phyloP scores from a whole-genome alignment of 2,113 vertebrate genomes.

The Rousettus leschenaultii region DNA sequence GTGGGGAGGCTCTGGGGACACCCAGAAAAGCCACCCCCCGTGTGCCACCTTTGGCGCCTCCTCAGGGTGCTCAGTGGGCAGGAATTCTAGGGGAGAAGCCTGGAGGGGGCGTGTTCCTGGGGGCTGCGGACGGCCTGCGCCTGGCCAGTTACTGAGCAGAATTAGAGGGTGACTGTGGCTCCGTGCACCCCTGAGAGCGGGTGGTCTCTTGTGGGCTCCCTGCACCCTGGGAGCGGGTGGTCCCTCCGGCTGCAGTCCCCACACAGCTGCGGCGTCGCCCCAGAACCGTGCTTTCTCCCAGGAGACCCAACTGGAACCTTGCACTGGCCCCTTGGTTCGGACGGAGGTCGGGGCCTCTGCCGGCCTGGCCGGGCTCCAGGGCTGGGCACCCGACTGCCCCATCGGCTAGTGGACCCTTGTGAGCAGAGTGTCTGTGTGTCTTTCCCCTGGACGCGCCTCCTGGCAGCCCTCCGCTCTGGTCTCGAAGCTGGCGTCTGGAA shows the following conservation, averaged over 20 bases:
- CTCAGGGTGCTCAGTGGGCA: neutral
- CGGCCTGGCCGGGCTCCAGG: fast-evolving
- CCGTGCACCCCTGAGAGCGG: no score
- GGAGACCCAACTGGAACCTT: fast-evolving
- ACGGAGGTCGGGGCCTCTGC: fast-evolving
- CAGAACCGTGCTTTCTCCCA: neutral
- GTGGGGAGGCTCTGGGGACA: neutral
- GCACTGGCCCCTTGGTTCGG: fast-evolving
- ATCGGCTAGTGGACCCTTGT: fast-evolving
- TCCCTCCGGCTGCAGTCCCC: neutral
- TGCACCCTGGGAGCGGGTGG: neutral
- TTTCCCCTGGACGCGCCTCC: neutral
- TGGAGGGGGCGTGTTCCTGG: fast-evolving
- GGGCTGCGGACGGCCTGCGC: fast-evolving
- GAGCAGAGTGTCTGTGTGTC: neutral
- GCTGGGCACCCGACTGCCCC: neutral
- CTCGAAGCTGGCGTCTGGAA: neutral
- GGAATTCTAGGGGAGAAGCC: neutral
- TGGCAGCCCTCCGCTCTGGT: neutral
- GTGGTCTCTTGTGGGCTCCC: no score
- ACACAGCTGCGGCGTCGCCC: fast-evolving
- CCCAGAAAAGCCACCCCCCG: fast-evolving
- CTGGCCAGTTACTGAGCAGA: fast-evolving
- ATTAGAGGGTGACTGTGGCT: neutral
- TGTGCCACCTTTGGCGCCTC: no score